Evolutionary conservation across 2,797 vertebrate genomes (phyloP).

Genomic region (Gouania willdenowi): DNA sequence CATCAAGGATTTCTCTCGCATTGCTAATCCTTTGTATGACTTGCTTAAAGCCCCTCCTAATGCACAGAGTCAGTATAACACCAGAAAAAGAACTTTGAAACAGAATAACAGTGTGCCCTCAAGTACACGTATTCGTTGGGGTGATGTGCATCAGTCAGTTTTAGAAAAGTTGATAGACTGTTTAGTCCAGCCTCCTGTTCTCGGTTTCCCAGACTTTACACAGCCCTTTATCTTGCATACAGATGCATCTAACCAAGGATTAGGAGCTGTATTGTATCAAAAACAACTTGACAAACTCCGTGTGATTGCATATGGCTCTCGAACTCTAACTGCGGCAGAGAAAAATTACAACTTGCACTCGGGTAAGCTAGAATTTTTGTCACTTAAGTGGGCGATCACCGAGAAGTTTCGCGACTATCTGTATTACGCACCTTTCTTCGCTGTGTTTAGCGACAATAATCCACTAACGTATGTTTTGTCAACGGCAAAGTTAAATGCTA

Average conservation of each 20-base stretch:
- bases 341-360: neutral
- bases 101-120: neutral
- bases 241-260: neutral
- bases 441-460: conserved; percentile 1
- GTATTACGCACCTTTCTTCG: neutral
- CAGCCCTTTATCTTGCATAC: neutral
- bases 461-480: neutral
- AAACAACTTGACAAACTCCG: neutral
- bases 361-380: neutral
- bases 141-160: neutral
- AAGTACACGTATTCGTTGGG: neutral
- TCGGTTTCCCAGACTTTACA: neutral
- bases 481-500: neutral
- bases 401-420: neutral
- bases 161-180: neutral
- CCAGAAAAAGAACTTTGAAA: neutral
- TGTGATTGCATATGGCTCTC: neutral
- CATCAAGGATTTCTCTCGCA: conserved; percentile 16
- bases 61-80: too few relatives aligned
- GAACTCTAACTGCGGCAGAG: neutral
- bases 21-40: too few relatives aligned
- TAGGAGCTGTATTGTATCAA: neutral
- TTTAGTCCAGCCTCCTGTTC: neutral
- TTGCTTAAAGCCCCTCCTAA: too few relatives aligned
- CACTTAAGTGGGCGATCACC: neutral